Evolutionary conservation across 2,888 invertebrate genomes (phyloP), one percentile per base, ranked within the genome.

Genomic region (Hypolimnas misippus): DNA sequence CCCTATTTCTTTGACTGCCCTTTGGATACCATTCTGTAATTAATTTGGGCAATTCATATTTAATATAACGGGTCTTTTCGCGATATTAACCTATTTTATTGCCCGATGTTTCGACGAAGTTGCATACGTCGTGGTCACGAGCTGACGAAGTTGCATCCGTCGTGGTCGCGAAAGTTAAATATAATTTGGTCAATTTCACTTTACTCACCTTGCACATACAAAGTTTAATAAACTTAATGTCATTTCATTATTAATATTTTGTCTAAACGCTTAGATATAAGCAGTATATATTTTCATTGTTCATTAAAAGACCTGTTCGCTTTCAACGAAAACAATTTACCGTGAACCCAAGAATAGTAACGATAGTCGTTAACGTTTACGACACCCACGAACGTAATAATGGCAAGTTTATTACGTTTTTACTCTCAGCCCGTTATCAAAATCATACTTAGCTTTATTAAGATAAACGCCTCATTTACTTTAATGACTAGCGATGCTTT

Each of bases 281-380:
- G 10, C 10, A 7, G 3, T 46, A 46, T 12, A 46, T 46, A 21
- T 53, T 57, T 53, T 53, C 52, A 49, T 57, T 46, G 52, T 57
- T 70, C 70, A 70, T 70, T 61, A 61, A 50, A 55, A 55, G 49
- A 54, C 54, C 61, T 61, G 54, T 61, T 58, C 35, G 57, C 66
- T 61, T 54, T 58, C 35, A 62, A 42, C 49, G 40, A 54, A 73
- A 70, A 74, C 71, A 73, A 76, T 72, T 73, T 72, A 71, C 63
- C 66, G 52, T 42, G 59, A 53, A 56, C 62, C 65, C 66, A 58
- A 63, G 68, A 71, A 73, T 73, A 70, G 74, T 73, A 69, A 71
- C 73, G 71, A 72, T 72, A 70, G 62, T 68, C 71, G 67, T 75
- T 72, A 77, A 73, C 68, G 69, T 72, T 74, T 73, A 74, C 71